These are phyloP conservation scores for Tyria jacobaeae DNA, from an alignment of 2,888 invertebrate species.

Conservation along the genomic window DNA sequence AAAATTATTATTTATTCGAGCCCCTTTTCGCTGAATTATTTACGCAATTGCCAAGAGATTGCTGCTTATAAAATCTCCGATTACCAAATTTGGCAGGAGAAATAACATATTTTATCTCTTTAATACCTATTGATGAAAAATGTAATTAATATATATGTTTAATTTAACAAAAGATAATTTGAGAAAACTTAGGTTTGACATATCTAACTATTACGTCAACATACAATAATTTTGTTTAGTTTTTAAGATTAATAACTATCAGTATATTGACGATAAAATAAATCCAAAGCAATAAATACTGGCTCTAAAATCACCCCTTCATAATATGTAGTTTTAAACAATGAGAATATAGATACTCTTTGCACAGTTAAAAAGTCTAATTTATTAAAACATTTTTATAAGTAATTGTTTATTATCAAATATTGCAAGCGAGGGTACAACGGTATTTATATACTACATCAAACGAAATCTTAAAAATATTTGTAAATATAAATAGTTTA, in stretches of 20 bases:
- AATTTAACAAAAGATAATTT: no score
- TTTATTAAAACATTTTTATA: constrained; percentile 40
- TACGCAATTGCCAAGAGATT: no score
- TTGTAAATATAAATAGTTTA: not conserved
- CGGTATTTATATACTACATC: constrained; percentile 20
- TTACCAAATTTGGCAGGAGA: no score
- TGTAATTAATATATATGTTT: no score
- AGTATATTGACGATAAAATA: not conserved
- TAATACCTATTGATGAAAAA: no score
- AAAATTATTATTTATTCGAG: no score
- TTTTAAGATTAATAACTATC: not conserved
- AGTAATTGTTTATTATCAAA: constrained; percentile 44
- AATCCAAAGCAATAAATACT: not conserved
- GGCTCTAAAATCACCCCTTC: constrained; percentile 13
- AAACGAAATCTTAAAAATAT: not conserved
- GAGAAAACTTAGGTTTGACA: no score
- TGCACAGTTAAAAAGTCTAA: constrained; percentile 26
- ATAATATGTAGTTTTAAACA: constrained; percentile 7
- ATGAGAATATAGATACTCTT: constrained; percentile 21
- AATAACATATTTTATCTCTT: no score
- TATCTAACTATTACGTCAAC: no score
- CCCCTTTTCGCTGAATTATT: no score
- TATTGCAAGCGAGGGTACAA: constrained; percentile 31
- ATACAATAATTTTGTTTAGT: not conserved
- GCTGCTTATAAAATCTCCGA: no score